Evolutionary conservation across 2,888 invertebrate species (phyloP).

Genomic region (Drosophila formosana): DNA sequence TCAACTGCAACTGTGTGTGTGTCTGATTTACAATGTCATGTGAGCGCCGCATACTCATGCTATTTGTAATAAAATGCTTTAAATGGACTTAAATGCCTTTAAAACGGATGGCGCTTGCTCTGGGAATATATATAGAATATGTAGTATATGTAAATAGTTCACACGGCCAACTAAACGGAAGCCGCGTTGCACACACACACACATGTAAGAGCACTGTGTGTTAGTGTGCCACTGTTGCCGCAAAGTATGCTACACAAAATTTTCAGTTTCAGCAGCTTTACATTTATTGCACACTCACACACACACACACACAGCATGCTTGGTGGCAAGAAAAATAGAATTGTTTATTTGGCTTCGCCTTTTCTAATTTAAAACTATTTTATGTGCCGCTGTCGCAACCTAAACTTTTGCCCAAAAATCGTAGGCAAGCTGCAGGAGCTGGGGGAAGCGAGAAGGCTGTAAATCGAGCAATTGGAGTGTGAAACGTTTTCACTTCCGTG

Average conservation of each 20-base stretch:
- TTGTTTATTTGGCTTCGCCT: slow-evolving; percentile 77
- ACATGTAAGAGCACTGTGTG: slow-evolving; percentile 48
- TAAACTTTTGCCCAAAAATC: slow-evolving; percentile 66
- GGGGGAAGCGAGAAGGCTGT: slow-evolving; percentile 1
- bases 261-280: slow-evolving; percentile 73
- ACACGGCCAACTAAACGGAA: slow-evolving; percentile 74
- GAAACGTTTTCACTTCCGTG: slow-evolving; percentile 81
- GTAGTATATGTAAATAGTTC: slow-evolving; percentile 64
- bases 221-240: slow-evolving; percentile 68
- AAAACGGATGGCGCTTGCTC: slow-evolving; percentile 26
- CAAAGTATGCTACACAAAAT: slow-evolving; percentile 73
- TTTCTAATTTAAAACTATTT: slow-evolving; percentile 78
- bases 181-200: slow-evolving; percentile 41
- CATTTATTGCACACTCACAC: slow-evolving; percentile 65
- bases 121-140: not conserved
- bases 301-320: slow-evolving; percentile 20
- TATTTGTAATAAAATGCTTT: slow-evolving; percentile 49
- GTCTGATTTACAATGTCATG: slow-evolving; percentile 51
- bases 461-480: slow-evolving; percentile 74
- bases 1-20: slow-evolving; percentile 46
- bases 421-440: slow-evolving; percentile 3
- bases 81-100: slow-evolving; percentile 52
- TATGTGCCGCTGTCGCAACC: slow-evolving; percentile 72
- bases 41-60: slow-evolving; percentile 21
- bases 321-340: slow-evolving; percentile 72